A percentile compares a stretch with the other conserved stretches of the same genome.
These are phyloP conservation scores for Chrysopa pallens DNA, from an alignment of 1,140 invertebrate species.

Conservation along the genomic window DNA sequence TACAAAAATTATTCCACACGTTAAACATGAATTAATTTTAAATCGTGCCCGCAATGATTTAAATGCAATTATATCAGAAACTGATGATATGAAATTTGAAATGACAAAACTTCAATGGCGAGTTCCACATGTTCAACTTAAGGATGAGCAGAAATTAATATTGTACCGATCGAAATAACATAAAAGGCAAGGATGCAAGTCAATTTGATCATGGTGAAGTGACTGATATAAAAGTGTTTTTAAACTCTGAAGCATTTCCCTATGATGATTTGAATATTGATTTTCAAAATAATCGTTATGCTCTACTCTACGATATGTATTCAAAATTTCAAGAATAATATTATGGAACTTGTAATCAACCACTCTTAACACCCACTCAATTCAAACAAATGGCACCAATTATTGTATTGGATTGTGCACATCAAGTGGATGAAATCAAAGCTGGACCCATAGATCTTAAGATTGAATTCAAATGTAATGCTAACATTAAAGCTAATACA, in stretches of 20 bases:
- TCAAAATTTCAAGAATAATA: constrained; percentile 6
- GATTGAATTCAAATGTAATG: too few relatives aligned
- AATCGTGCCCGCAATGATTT: constrained; percentile 12
- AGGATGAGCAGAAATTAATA: constrained; percentile 1
- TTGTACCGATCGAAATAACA: background rate
- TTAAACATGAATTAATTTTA: constrained; percentile 22
- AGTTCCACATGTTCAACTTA: constrained; percentile 5
- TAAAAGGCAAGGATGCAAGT: background rate
- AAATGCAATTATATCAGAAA: constrained; percentile 3
- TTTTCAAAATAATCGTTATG: too few relatives aligned
- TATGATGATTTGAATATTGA: too few relatives aligned
- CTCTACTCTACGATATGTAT: constrained; percentile 7
- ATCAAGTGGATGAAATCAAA: too few relatives aligned
- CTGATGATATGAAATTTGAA: background rate
- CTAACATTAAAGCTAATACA: too few relatives aligned
- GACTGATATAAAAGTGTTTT: constrained; percentile 8
- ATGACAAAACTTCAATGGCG: constrained; percentile 5
- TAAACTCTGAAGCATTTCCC: constrained; percentile 10
- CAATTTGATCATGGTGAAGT: constrained; percentile 8
- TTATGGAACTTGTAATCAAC: background rate
- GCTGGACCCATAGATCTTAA: too few relatives aligned
- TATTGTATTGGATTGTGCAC: too few relatives aligned
- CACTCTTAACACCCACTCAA: too few relatives aligned
- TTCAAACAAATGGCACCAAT: too few relatives aligned
- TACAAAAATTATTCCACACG: constrained; percentile 19